Evolutionary conservation across 1,140 invertebrate genomes (phyloP), one percentile per base, ranked within the genome.

Genomic region (Atta texana): DNA sequence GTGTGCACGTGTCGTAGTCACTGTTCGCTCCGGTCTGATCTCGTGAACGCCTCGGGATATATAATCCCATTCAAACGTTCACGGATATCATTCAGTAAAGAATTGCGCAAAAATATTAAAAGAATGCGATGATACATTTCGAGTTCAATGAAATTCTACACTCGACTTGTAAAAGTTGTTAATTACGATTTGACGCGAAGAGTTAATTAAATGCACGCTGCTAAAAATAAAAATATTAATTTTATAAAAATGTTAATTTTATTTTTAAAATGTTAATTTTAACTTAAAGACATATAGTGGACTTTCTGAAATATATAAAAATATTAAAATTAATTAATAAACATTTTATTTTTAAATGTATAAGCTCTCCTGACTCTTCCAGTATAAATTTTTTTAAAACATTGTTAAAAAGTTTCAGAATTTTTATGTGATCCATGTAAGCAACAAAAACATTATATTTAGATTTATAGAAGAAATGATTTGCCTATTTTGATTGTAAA

Each of bases 1-100:
- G 39, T 61, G 31, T 77, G 44, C 86, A 49, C 69, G 75, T 85
- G 85, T 63, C 80, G 34, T 24, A 24, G 49, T 49, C 53, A 24
- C 80, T 18, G 44, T 10, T 84, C 57, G n/a, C 21, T 49, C 21
- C 31, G 49, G 18, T 44, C 12, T 21, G 59, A 85, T 85, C 59
- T 77, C 72, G 51, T 57, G 63, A 86, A 66, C 39, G 74, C 31
- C 34, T 49, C 59, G 18, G 39, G 51, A 39, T 21, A 85, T n/a
- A 28, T 12, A 69, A 81, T 55, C 18, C 34, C 78, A 74, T 74
- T 74, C 68, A 81, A 57, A 69, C 49, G 28, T 49, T 21, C 24
- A 44, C 18, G 49, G n/a, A 78, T 66, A 18, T 49, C 24, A 39
- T 31, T 39, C 14, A 14, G 3, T 14, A 28, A 14, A 80, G 24